Evolutionary conservation across 35 echinoderm and acorn worm genomes (phyloP), one percentile per base, ranked within the genome.

Genomic region (Diadema setosum): DNA sequence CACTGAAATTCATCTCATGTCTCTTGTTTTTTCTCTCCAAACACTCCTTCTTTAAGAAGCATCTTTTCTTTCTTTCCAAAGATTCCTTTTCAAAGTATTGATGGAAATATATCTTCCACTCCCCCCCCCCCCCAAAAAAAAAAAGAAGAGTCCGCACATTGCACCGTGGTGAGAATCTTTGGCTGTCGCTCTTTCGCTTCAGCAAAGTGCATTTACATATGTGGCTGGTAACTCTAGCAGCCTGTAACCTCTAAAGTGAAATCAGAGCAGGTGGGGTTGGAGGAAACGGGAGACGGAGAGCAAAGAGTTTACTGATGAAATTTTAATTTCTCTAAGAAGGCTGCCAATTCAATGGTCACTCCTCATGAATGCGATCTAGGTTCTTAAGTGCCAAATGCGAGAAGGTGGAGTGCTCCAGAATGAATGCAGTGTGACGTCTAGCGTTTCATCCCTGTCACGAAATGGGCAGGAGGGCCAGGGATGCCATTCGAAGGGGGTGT

Each of bases 251-350:
- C 73, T 42, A 44, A 34, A 78, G 40, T 42, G 40, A 17, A 78
- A 78, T 41, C 73, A 34, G 24, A 78, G 40, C 24, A 78, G 44
- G 73, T 33, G 73, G 63, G 24, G 16, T 15, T 3, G 63, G 37
- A 34, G 37, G 63, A 31, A 67, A 67, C 25, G 63, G 63, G 63
- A 67, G 30, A 67, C 37, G 63, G 37, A 67, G 37, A 67, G 63
- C 63, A 78, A 78, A 78, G 73, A 78, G 73, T 78, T 78, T 78
- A 41, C 73, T 78, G 73, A 78, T 44, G 40, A 78, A 78, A 42
- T 39, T 78, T 44, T 78, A 44, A 78, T 44, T 39, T 39, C 24
- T 41, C 25, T 41, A 41, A n/a, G 27, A 15, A 36, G 24, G 33
- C 7, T 44, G 73, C n/a, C 29, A 36, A 78, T 44, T 78, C 37